Conservation (phyloP, 2,888 invertebrate genomes). For the Electrophaes corylata region DNA sequence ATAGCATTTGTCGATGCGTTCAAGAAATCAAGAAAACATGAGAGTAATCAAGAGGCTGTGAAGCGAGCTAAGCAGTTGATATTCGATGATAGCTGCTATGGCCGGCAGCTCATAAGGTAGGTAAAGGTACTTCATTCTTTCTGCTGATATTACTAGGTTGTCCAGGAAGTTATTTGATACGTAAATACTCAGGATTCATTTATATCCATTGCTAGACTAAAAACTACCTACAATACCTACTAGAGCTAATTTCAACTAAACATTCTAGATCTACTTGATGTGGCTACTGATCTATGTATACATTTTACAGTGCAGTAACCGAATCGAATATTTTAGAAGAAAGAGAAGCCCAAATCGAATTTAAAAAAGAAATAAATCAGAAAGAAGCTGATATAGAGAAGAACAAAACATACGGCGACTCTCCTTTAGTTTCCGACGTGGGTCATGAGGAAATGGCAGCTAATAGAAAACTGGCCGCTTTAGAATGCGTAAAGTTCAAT, state of each 20-base stretch:
- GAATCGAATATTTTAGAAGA: slow-evolving; percentile 62
- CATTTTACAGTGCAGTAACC: slow-evolving; percentile 51
- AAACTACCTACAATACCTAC: too few species aligned
- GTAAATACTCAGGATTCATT: too few species aligned
- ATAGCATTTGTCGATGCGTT: slow-evolving; percentile 42
- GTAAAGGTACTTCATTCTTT: too few species aligned
- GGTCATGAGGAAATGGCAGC: slow-evolving; percentile 16
- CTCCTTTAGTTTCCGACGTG: slow-evolving; percentile 14
- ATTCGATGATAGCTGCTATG: slow-evolving; percentile 60
- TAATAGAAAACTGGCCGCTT: slow-evolving; percentile 33
- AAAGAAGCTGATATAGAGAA: slow-evolving; percentile 40
- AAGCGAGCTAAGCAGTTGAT: slow-evolving; percentile 54
- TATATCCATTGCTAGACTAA: too few species aligned
- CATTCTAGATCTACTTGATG: neutral
- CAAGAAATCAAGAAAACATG: slow-evolving; percentile 32
- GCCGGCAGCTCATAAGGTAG: slow-evolving; percentile 61
- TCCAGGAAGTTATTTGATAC: too few species aligned
- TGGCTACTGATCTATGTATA: neutral
- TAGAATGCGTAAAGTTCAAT: slow-evolving; percentile 50
- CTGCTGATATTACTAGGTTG: too few species aligned
- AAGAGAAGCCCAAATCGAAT: slow-evolving; percentile 58
- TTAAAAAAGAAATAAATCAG: slow-evolving; percentile 49
- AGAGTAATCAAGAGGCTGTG: slow-evolving; percentile 40
- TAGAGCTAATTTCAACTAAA: neutral
- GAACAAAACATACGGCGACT: slow-evolving; percentile 23